Percentiles rank a stretch among this genome's conserved stretches.
phyloP scores from a whole-genome alignment of 2,888 invertebrate species.

The Strigamia maritima region DNA sequence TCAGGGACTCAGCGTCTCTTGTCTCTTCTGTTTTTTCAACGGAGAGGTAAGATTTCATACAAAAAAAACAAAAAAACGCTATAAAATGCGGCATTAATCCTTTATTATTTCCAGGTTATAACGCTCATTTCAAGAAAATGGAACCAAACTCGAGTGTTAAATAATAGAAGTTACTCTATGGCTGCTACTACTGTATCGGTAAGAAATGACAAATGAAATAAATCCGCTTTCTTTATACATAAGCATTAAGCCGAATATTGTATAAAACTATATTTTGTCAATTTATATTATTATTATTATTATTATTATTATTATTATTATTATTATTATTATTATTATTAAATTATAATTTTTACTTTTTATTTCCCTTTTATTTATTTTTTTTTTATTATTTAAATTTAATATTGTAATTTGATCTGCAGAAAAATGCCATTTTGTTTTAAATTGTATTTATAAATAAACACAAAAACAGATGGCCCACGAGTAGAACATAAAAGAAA shows the following conservation, averaged over 20 bases:
- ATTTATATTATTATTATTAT: neutral
- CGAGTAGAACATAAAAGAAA: neutral
- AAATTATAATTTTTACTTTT: too few species aligned
- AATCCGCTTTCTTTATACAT: neutral
- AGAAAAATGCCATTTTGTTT: neutral
- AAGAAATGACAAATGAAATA: neutral
- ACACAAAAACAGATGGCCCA: neutral
- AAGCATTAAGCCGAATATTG: too few species aligned
- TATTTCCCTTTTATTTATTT: neutral
- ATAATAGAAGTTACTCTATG: slow-evolving; percentile 11
- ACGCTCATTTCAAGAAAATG: neutral
- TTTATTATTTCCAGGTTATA: neutral
- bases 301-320: neutral
- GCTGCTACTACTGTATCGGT: slow-evolving; percentile 22
- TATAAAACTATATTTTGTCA: neutral
- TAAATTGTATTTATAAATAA: neutral
- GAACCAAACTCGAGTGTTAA: neutral
- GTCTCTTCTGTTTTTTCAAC: slow-evolving; percentile 90
- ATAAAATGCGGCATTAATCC: neutral
- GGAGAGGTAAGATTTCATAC: slow-evolving; percentile 69
- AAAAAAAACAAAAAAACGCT: neutral
- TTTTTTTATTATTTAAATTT: neutral
- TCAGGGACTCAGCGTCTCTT: slow-evolving; percentile 87
- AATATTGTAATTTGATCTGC: too few species aligned
- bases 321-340: neutral